Evolutionary conservation across 1,140 invertebrate genomes (phyloP), one percentile per base, ranked within the genome.

Genomic region (Drosophila orena): DNA sequence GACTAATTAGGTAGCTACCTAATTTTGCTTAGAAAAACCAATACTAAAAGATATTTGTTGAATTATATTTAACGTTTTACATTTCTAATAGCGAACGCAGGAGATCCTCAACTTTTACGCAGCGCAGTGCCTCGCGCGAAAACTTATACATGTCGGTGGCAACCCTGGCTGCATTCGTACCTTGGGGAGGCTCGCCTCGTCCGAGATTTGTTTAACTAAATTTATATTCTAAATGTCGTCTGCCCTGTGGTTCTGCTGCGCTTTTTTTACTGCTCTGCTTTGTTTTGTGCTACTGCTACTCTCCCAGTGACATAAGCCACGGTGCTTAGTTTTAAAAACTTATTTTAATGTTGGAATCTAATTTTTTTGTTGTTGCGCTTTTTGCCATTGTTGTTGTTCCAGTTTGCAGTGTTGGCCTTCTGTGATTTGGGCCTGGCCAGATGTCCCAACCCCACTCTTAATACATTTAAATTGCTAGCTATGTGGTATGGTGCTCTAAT

Each of bases 131-230:
- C 3, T 14, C 24, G 17, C 40, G 42, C 4, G 24, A 22, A n/a
- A 46, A 50, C 49, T 69, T 24, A 69, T 44, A 57, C 35, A 57
- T 70, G 49, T 40, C 27, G 35, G 65, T 56, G 43, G 50, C 43
- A 49, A 54, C 56, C 14, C 73, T 58, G 60, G 52, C 43, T 22
- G 22, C 30, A 27, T 20, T n/a, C n/a, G 22, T 73, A 75, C 81
- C 83, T 86, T 76, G 44, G 83, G 75, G 78, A 66, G 47, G 37
- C n/a, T 17, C 43, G 65, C 40, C 50, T 60, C 54, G 74, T 56
- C 83, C 65, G 74, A 88, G 83, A 88, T 86, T 86, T 81, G 78
- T 71, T 75, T 71, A 75, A 71, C 70, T 57, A 81, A 86, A 86
- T 81, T 81, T 81, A 86, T 86, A 61, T 81, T 88, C 68, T 60